These are phyloP conservation scores for Zosterops lateralis DNA, from an alignment of 2,113 vertebrate genomes.

Conservation along the genomic window DNA sequence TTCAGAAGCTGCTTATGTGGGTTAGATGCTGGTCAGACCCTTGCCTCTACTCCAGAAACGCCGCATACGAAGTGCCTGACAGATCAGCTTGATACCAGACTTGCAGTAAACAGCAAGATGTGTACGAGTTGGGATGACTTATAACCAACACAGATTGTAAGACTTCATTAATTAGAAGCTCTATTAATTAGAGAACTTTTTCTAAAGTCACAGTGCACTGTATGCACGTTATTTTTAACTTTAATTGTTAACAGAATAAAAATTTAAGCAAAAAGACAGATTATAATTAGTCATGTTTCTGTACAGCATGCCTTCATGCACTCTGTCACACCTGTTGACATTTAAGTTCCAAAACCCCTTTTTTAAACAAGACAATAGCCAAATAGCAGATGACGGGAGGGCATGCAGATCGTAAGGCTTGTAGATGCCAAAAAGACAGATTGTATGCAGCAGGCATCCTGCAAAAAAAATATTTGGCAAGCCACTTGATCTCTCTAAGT, in stretches of 20 bases:
- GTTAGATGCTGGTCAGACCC: background rate
- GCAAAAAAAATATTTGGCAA: slow-evolving; percentile 42
- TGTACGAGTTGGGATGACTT: background rate
- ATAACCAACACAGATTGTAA: background rate
- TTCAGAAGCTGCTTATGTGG: background rate
- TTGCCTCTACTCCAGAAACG: background rate
- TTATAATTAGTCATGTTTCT: slow-evolving; percentile 36
- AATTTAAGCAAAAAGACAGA: background rate
- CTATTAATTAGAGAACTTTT: slow-evolving; percentile 24
- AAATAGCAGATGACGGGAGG: slow-evolving; percentile 16
- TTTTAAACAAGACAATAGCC: slow-evolving; percentile 24
- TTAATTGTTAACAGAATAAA: background rate
- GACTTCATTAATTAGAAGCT: slow-evolving; percentile 23
- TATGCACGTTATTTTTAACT: background rate
- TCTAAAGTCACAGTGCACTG: background rate
- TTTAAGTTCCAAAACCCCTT: slow-evolving; percentile 36
- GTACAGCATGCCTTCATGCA: background rate
- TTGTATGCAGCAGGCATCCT: slow-evolving; percentile 31
- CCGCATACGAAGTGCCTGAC: background rate
- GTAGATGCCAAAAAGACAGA: slow-evolving; percentile 31
- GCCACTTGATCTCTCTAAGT: slow-evolving; percentile 3
- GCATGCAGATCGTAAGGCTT: background rate
- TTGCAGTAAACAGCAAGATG: background rate
- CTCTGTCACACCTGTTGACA: slow-evolving; percentile 27
- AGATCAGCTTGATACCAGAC: background rate